Conservation (phyloP, 2,888 invertebrate genomes). For the Drosophila meridiana region DNA sequence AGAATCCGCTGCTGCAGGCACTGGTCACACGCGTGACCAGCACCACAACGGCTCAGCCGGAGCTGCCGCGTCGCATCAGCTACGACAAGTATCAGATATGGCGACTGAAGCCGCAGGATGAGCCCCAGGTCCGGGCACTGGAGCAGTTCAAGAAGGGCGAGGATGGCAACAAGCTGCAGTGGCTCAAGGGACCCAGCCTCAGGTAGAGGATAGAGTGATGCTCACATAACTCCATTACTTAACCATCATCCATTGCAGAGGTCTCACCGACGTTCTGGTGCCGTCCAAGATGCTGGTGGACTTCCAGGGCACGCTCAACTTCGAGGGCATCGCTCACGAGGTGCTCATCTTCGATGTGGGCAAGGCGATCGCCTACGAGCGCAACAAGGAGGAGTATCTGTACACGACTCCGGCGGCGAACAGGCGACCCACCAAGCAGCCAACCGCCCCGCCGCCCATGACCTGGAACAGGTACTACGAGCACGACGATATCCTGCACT, state of each 20-base stretch:
- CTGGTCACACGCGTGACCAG: constrained; percentile 63
- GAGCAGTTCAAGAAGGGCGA: constrained; percentile 85
- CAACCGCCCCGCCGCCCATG: constrained; percentile 84
- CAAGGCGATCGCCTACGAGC: constrained; percentile 90
- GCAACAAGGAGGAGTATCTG: constrained; percentile 86
- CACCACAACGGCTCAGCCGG: constrained; percentile 57
- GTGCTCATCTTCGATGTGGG: constrained; percentile 91
- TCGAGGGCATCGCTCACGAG: constrained; percentile 88
- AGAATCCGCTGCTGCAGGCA: constrained; percentile 74
- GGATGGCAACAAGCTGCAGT: constrained; percentile 86
- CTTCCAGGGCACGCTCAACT: constrained; percentile 86
- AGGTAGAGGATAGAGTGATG: constrained; percentile 71
- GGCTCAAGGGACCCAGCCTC: constrained; percentile 87
- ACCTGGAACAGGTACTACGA: constrained; percentile 91
- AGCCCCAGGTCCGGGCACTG: constrained; percentile 85
- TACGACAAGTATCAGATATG: constrained; percentile 86
- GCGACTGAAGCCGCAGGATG: constrained; percentile 85
- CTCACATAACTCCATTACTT: neutral
- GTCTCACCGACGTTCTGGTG: constrained; percentile 90
- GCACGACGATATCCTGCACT: constrained; percentile 89
- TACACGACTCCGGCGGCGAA: constrained; percentile 51
- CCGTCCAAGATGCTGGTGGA: constrained; percentile 87
- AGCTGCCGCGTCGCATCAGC: constrained; percentile 69
- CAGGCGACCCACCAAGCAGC: constrained; percentile 46
- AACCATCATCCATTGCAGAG: constrained; percentile 58